A percentile compares a stretch with the other conserved stretches of the same genome.
Evolutionary conservation across 2,888 invertebrate species (phyloP).

Genomic region (Euproctis similis): DNA sequence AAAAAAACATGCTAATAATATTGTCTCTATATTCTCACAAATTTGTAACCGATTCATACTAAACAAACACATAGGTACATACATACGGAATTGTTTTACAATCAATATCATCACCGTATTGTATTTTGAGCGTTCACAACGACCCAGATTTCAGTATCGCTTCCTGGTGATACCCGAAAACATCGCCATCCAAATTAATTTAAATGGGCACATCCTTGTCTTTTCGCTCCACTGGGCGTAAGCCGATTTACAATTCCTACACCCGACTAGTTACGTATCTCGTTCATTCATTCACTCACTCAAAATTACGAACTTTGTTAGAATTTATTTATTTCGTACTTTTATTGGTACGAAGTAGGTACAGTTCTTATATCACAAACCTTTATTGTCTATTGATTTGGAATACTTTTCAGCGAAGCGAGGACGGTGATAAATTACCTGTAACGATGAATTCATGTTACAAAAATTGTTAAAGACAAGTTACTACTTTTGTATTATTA

Average conservation of each 20-base stretch:
- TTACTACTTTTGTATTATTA: too few relatives aligned
- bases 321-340: too few relatives aligned
- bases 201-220: slow-evolving; percentile 60
- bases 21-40: too few relatives aligned
- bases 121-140: slow-evolving; percentile 13
- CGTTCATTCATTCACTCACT: slow-evolving; percentile 55
- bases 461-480: too few relatives aligned
- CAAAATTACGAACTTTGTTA: slow-evolving; percentile 57
- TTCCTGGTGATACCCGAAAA: slow-evolving; percentile 29
- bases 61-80: too few relatives aligned
- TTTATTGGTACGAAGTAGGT: too few relatives aligned
- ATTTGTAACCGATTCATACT: too few relatives aligned
- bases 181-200: slow-evolving; percentile 55
- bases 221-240: slow-evolving; percentile 54
- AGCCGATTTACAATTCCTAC: slow-evolving; percentile 63
- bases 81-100: too few relatives aligned
- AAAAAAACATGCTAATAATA: too few relatives aligned
- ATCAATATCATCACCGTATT: slow-evolving; percentile 14
- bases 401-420: slow-evolving; percentile 15
- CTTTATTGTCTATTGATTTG: slow-evolving; percentile 20
- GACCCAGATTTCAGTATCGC: slow-evolving; percentile 28
- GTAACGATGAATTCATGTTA: slow-evolving; percentile 28
- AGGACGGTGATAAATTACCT: slow-evolving; percentile 32
- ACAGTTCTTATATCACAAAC: too few relatives aligned
- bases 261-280: slow-evolving; percentile 51